phyloP scores from a whole-genome alignment of 2,888 invertebrate genomes.

The Drosophila emarginata region DNA sequence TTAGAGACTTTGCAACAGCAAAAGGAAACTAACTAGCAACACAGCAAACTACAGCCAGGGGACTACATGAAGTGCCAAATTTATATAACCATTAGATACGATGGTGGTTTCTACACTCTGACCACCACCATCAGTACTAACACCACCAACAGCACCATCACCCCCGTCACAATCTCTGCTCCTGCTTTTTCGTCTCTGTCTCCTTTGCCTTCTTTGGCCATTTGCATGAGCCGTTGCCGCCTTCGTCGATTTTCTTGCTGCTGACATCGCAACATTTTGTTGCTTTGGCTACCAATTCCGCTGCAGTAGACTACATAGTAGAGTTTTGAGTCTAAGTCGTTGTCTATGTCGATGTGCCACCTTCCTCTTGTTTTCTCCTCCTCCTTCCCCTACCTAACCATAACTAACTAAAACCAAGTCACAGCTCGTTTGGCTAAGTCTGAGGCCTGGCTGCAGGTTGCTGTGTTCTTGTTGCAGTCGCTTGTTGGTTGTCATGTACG shows the following conservation, averaged over 20 bases:
- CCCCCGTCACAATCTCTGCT: neutral
- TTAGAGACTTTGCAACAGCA: conserved; percentile 32
- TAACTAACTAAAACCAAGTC: neutral
- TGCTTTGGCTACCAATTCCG: conserved; percentile 72
- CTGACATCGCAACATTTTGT: conserved; percentile 76
- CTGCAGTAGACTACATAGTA: conserved; percentile 32
- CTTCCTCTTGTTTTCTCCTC: neutral
- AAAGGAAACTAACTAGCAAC: conserved; percentile 26
- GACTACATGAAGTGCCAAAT: conserved; percentile 68
- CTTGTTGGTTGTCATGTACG: conserved; percentile 75
- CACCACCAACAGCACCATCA: neutral
- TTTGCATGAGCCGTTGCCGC: conserved; percentile 67
- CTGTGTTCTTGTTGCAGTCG: conserved; percentile 59
- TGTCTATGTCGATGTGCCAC: conserved; percentile 34
- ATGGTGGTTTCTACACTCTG: conserved; percentile 48
- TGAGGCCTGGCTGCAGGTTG: conserved; percentile 56
- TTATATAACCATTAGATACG: conserved; percentile 68
- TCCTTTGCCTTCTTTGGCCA: conserved; percentile 45
- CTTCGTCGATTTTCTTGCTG: conserved; percentile 25
- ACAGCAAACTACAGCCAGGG: conserved; percentile 21
- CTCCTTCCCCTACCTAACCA: neutral
- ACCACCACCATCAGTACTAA: neutral
- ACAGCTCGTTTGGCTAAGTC: conserved; percentile 20
- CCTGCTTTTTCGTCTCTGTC: neutral
- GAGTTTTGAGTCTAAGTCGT: conserved; percentile 28